Conservation (phyloP, 1,140 invertebrate species). For the Dreissena polymorpha region DNA sequence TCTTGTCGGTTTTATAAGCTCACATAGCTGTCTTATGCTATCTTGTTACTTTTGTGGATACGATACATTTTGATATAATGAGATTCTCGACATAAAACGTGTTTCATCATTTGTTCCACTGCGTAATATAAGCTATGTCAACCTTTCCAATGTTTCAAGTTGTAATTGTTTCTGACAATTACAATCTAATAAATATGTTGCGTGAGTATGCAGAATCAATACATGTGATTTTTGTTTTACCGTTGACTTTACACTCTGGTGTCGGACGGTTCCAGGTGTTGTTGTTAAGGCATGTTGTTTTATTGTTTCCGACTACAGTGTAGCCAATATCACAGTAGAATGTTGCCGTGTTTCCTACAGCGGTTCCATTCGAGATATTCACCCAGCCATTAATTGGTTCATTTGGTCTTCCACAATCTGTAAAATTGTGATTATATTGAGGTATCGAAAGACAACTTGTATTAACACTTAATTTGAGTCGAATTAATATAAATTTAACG, state of each 20-base stretch:
- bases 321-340: conserved; percentile 19
- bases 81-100: too few species aligned
- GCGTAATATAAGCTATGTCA: too few species aligned
- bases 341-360: background rate
- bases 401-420: conserved; percentile 20
- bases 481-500: too few species aligned
- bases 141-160: too few species aligned
- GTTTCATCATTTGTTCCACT: too few species aligned
- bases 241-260: background rate
- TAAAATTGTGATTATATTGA: background rate
- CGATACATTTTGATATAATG: too few species aligned
- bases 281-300: background rate
- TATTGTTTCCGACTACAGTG: background rate
- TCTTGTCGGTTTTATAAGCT: background rate
- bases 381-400: background rate
- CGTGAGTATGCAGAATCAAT: background rate
- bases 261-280: conserved; percentile 1
- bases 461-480: too few species aligned
- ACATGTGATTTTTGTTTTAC: background rate
- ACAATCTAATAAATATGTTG: background rate
- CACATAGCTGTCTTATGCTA: too few species aligned
- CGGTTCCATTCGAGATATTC: background rate
- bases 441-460: too few species aligned
- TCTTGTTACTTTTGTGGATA: too few species aligned
- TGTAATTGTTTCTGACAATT: too few species aligned